phyloP scores from a whole-genome alignment of 2,113 vertebrate species.

The Scomber scombrus region DNA sequence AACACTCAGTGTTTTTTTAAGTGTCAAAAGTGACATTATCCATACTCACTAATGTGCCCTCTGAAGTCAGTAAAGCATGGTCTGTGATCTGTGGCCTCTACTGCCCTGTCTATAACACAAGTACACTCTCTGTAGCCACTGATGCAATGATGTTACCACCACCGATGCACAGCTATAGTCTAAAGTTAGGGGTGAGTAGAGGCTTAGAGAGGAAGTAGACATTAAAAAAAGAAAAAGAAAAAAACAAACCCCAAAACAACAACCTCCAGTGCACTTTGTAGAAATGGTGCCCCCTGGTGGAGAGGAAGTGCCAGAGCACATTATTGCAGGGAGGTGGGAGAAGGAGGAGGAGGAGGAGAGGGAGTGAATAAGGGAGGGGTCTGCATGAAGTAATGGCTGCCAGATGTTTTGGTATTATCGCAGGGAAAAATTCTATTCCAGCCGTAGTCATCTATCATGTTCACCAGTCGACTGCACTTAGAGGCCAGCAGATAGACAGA shows the following conservation, averaged over 20 bases:
- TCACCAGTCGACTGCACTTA: conserved; percentile 47
- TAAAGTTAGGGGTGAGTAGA: not conserved
- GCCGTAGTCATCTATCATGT: conserved; percentile 69
- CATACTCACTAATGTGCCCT: not conserved
- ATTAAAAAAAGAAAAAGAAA: not conserved
- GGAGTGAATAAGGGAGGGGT: conserved; percentile 39
- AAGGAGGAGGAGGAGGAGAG: not conserved
- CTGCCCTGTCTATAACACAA: not conserved
- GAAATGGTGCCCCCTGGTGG: conserved; percentile 53
- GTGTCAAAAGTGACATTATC: not conserved
- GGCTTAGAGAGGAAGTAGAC: not conserved
- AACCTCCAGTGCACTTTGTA: not conserved
- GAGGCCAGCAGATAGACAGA: conserved; percentile 49
- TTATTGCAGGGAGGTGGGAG: conserved; percentile 9
- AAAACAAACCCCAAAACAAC: not conserved
- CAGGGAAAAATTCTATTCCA: conserved; percentile 58
- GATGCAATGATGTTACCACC: not conserved
- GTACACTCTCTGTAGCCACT: not conserved
- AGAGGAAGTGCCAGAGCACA: conserved; percentile 8
- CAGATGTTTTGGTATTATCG: conserved; percentile 75
- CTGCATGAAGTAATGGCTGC: conserved; percentile 67
- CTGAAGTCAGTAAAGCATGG: not conserved
- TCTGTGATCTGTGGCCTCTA: not conserved
- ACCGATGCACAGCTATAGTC: not conserved
- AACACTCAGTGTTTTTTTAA: not conserved